Conservation (phyloP, 1,140 invertebrate species). For the Nixonia krombeini region DNA sequence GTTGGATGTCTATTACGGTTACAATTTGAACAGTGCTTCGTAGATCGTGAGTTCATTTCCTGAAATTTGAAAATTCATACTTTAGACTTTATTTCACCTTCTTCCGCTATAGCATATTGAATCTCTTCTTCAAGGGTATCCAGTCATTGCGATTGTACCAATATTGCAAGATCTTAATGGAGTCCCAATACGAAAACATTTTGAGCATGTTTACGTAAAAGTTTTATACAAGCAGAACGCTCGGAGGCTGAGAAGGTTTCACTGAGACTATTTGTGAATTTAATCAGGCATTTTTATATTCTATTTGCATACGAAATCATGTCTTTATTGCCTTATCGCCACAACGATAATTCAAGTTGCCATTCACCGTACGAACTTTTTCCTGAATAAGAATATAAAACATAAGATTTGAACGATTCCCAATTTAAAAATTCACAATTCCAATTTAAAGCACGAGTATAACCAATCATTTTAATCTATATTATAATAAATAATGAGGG, state of each 20-base stretch:
- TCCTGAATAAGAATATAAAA: constrained; percentile 20
- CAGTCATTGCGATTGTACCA: constrained; percentile 24
- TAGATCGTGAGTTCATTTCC: constrained; percentile 10
- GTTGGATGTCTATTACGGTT: constrained; percentile 10
- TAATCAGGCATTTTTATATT: constrained; percentile 22
- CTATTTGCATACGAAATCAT: constrained; percentile 18
- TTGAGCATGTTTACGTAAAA: constrained; percentile 22
- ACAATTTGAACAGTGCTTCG: constrained; percentile 10
- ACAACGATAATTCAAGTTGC: constrained; percentile 29
- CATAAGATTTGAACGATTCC: constrained; percentile 13
- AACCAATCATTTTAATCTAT: constrained; percentile 23
- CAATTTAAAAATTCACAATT: constrained; percentile 15
- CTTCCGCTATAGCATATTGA: constrained; percentile 28
- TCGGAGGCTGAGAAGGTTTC: not conserved
- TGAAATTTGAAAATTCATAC: constrained; percentile 17
- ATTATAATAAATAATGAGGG: constrained; percentile 15
- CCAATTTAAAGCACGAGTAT: constrained; percentile 18
- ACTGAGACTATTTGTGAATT: constrained; percentile 25
- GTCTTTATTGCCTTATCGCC: constrained; percentile 19
- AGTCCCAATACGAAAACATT: constrained; percentile 24
- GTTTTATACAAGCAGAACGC: constrained; percentile 15
- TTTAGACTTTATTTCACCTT: constrained; percentile 12
- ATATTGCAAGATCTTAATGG: constrained; percentile 13
- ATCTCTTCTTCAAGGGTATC: constrained; percentile 22
- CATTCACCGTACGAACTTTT: constrained; percentile 23